Conservation (phyloP, 2,113 vertebrate species). For the Ageneiosus marmoratus region DNA sequence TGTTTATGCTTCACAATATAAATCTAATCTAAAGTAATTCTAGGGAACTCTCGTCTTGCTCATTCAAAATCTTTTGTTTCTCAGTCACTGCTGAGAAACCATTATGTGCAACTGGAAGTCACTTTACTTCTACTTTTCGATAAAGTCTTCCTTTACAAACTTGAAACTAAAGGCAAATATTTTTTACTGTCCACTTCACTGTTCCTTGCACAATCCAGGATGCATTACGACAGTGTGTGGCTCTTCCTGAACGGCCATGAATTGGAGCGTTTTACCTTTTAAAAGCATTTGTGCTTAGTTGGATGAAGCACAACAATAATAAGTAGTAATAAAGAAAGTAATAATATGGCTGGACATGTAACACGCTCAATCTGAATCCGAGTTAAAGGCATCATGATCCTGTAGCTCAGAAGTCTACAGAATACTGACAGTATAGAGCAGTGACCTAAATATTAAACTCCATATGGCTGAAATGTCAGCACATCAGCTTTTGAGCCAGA, state of each 20-base stretch:
- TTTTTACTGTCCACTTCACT: neutral
- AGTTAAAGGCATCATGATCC: too few relatives aligned
- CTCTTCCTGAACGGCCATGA: neutral
- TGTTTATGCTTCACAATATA: slow-evolving; percentile 11
- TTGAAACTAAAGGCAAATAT: neutral
- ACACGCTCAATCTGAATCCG: too few relatives aligned
- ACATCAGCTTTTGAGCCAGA: neutral
- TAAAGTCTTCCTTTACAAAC: slow-evolving; percentile 23
- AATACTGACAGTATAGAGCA: neutral
- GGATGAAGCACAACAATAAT: neutral
- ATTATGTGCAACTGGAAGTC: slow-evolving; percentile 1
- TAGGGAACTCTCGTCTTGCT: neutral
- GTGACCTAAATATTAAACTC: neutral
- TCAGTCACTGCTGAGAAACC: slow-evolving; percentile 26
- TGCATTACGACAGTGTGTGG: too few relatives aligned
- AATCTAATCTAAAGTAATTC: neutral
- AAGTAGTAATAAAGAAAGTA: neutral
- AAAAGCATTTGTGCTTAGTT: neutral
- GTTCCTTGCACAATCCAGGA: neutral
- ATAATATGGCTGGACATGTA: neutral
- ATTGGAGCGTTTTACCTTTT: neutral
- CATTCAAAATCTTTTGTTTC: neutral
- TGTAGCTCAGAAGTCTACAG: neutral
- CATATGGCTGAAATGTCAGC: neutral
- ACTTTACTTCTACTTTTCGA: slow-evolving; percentile 36